Base-by-base conservation (phyloP, 1,140 invertebrate species). In the Lasioglossum baleicum region DNA sequence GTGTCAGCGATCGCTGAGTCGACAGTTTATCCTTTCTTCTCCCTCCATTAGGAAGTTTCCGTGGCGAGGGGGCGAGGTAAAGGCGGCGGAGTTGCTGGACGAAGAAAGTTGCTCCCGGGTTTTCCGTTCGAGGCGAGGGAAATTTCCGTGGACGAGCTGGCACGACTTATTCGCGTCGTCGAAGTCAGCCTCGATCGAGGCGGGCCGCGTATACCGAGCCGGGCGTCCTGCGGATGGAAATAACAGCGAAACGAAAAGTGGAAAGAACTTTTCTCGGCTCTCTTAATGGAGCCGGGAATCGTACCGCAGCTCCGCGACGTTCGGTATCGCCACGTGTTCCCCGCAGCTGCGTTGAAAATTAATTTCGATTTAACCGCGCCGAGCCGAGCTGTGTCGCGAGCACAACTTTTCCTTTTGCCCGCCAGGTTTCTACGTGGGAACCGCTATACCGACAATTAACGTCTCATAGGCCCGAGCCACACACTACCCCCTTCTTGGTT, bases 291-390 rank as follows among this genome's bases (percentile, higher is more conserved):
- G 83, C 60, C 75, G 22, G 76, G 75, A 81, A 83, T 83, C 81
- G 75, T 64, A 63, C 64, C 63, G 40, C 68, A 75, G 56, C 65
- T 80, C 63, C 69, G 61, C 7, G 17, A 20, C 51, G 51, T 35
- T 51, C 44, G 51, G 10, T 71, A 71, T 70, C 64, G 67, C 72
- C 82, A 66, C 84, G 70, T 81, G 84, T 8, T 65, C 58, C 77
- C 73, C 81, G 69, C 90, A 88, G 88, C 85, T 90, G 88, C 84
- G 85, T 85, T 87, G 82, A 77, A 89, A 90, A 90, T 90, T 91
- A 90, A 91, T 89, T 89, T 90, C 84, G 67, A 86, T 83, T 90
- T 85, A 82, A 78, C 81, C 67, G 75, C 63, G 51, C 11, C 73
- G 53, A 6, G 66, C 7, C 60, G 56, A 42, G 35, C 35, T 5